phyloP scores from a whole-genome alignment of 2,113 vertebrate species.

The Centropus unirufus region DNA sequence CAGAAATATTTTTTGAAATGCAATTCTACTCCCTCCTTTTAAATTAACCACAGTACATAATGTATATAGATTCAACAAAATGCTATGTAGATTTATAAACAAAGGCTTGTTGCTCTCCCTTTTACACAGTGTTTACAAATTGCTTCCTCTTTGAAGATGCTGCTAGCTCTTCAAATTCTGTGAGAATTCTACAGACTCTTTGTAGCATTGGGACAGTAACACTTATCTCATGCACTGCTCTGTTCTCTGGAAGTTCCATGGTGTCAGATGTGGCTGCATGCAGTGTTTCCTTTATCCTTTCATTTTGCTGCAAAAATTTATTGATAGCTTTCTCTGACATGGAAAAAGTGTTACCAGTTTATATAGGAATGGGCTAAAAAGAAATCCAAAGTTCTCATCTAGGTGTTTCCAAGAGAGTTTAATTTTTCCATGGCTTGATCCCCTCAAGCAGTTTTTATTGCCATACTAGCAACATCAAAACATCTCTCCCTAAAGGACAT shows the following conservation, averaged over 20 bases:
- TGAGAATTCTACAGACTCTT: not conserved
- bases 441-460: not conserved
- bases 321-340: not conserved
- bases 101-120: not conserved
- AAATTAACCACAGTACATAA: not conserved
- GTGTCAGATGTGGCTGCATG: not conserved
- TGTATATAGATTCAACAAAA: not conserved
- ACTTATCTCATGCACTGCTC: not conserved
- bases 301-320: not conserved
- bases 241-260: not conserved
- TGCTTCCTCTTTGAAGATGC: not conserved
- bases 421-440: not conserved
- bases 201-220: not conserved
- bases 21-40: not conserved
- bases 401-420: not conserved
- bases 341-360: not conserved
- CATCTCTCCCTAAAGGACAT: not conserved
- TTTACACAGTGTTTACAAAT: not conserved
- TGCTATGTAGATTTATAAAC: not conserved
- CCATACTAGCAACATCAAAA: not conserved
- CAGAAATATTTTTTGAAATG: not conserved
- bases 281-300: not conserved
- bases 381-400: not conserved
- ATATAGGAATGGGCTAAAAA: not conserved
- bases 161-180: not conserved